Evolutionary conservation across 2,888 invertebrate species (phyloP).

Genomic region (Phymatocera aterrima): DNA sequence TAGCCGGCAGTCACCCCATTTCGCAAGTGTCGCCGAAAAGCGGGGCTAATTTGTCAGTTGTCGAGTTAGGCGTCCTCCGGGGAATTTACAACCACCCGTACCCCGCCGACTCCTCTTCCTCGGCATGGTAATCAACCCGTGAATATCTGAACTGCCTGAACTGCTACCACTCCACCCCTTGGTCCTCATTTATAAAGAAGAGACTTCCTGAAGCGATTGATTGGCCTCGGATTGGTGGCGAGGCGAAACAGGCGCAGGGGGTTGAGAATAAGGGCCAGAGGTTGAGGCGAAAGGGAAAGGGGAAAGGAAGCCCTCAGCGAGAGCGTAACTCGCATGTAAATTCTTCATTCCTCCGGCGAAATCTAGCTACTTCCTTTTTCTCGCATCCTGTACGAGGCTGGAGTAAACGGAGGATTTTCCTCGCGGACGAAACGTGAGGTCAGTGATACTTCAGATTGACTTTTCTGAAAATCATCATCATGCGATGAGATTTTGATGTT

Average conservation of each 20-base stretch:
- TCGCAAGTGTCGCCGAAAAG: constrained; percentile 74
- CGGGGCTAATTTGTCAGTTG: constrained; percentile 75
- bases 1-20: constrained; percentile 72
- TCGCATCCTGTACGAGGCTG: constrained; percentile 44
- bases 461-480: neutral
- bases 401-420: neutral
- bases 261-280: constrained; percentile 12
- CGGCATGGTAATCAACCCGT: constrained; percentile 73
- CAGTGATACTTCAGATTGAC: neutral
- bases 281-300: neutral
- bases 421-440: neutral
- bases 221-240: constrained; percentile 54
- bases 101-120: constrained; percentile 55
- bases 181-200: constrained; percentile 72
- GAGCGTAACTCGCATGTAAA: constrained; percentile 38
- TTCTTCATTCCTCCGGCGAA: constrained; percentile 16
- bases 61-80: constrained; percentile 73
- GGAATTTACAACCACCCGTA: constrained; percentile 63
- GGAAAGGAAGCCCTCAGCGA: neutral
- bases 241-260: constrained; percentile 20
- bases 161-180: constrained; percentile 54
- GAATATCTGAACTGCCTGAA: constrained; percentile 71
- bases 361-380: neutral
- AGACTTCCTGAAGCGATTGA: constrained; percentile 68
- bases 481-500: neutral